Base-by-base conservation (phyloP, 1,140 invertebrate genomes). In the Doryteuthis pealeii region DNA sequence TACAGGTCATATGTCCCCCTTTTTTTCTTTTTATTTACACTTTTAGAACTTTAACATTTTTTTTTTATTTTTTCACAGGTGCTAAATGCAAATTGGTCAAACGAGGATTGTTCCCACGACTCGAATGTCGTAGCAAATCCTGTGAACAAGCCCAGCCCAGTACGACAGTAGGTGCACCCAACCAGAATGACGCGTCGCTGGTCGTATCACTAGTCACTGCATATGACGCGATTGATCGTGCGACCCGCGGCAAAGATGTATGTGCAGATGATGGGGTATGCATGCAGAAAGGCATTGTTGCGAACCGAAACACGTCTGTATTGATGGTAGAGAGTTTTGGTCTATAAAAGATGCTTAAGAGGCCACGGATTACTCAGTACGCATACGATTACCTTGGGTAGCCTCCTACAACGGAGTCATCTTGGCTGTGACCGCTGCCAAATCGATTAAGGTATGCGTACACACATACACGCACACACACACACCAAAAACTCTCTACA, bases 131-230 rank as follows among this genome's bases (percentile, higher is more conserved):
- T 68, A 82, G 81, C 70, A 49, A 75, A 14, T 67, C 70, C 15
- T 82, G 81, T 72, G 72, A 70, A 22, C 73, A 67, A 35, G 73
- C 78, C 0, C 80, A 81, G 58, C 77, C 79, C 26, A 80, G 81
- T 1, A 82, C 79, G 1, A 80, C 71, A 32, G 72, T 2, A 62
- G 81, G 6, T 82, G 81, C 71, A 73, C 76, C 0, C 76, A 66
- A 79, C 76, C n/a, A 54, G 78, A 15, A 71, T 83, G 15, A 75
- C 15, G 76, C 76, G 33, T 45, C 70, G n/a, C 15, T 83, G 82
- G 49, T 74, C 81, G 72, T 81, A 79, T 62, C 74, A 79, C 73
- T 80, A 81, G n/a, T 71, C 82, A 83, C 54, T 83, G 82, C 65
- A 67, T n/a, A 77, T 15, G 76, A 80, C 67, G n/a, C 74, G 76